Conservation (phyloP, 2,888 invertebrate genomes). For the Trissoscelio sp. region DNA sequence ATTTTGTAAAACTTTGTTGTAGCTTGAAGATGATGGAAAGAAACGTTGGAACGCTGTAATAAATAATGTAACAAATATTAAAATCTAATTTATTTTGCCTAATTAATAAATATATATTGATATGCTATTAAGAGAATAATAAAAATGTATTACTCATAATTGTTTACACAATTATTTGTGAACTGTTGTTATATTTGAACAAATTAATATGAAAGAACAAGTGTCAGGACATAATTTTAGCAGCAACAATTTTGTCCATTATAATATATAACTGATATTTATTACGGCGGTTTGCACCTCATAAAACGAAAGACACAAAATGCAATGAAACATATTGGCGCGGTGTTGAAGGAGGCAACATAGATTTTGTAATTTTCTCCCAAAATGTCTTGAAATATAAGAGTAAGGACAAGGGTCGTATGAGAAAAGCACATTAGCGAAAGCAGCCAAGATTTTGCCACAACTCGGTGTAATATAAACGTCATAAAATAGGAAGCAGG, state of each 20-base stretch:
- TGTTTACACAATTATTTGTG: no score
- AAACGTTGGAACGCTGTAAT: no score
- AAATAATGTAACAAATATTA: no score
- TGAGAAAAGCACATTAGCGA: slow-evolving; percentile 66
- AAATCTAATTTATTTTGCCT: no score
- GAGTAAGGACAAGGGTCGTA: slow-evolving; percentile 62
- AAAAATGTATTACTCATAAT: no score
- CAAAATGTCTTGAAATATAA: slow-evolving; percentile 60
- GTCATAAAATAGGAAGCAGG: slow-evolving; percentile 83
- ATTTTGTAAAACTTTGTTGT: no score
- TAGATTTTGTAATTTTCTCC: slow-evolving; percentile 61
- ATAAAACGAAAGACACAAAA: slow-evolving; percentile 42
- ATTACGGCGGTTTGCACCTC: slow-evolving; percentile 46
- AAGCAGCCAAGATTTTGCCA: slow-evolving; percentile 77
- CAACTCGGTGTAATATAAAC: slow-evolving; percentile 82
- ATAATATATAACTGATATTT: slow-evolving; percentile 43
- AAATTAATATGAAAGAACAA: slow-evolving; percentile 1
- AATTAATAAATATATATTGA: no score
- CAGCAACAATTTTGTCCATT: slow-evolving; percentile 18
- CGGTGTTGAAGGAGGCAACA: slow-evolving; percentile 37
- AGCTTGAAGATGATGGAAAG: no score
- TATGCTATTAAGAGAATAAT: no score
- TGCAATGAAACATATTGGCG: slow-evolving; percentile 48
- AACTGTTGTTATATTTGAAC: no score
- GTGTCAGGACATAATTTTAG: neutral